Evolutionary conservation across 2,888 invertebrate species (phyloP), one percentile per base, ranked within the genome.

Genomic region (Catocala nupta): DNA sequence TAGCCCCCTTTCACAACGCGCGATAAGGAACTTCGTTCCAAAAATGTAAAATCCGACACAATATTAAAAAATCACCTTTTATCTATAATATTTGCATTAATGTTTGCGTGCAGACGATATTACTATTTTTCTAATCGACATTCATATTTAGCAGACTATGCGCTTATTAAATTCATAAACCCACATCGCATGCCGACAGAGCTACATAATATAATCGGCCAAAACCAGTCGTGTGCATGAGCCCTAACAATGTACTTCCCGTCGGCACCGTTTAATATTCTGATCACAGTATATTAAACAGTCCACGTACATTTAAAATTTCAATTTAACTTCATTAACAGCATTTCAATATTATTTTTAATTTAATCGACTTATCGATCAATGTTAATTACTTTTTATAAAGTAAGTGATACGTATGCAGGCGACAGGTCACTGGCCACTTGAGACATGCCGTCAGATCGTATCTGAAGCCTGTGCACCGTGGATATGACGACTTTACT

Each of bases 401-500:
- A 75, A 72, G 72, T 73, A 77, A 77, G 72, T 71, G 72, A 73
- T 76, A 77, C 74, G 70, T 71, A 59, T 74, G 68, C 63, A 65
- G 44, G 77, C 81, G 86, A 81, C 85, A 82, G 87, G 86, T 87
- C 88, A 85, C 78, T 83, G 87, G 75, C 84, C 87, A 85, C 86
- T 89, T 74, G 86, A 91, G 89, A 87, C 84, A 72, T 74, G 75
- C 76, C 77, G 84, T 79, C 86, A 84, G 90, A 89, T 90, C 84
- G 82, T 86, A 87, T 88, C 90, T 85, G 80, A 79, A 78, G 75
- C 66, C 77, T 71, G 77, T 62, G 73, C 82, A 75, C 79, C 81
- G 81, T 82, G 85, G 86, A 88, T 89, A 87, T 88, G 89, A 89
- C 89, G 83, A 87, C 77, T 89, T 86, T 86, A 85, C 84, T 86